A percentile compares a stretch with the other conserved stretches of the same genome.
Conservation (phyloP, 2,888 invertebrate genomes). For the Ametastegia equiseti region DNA sequence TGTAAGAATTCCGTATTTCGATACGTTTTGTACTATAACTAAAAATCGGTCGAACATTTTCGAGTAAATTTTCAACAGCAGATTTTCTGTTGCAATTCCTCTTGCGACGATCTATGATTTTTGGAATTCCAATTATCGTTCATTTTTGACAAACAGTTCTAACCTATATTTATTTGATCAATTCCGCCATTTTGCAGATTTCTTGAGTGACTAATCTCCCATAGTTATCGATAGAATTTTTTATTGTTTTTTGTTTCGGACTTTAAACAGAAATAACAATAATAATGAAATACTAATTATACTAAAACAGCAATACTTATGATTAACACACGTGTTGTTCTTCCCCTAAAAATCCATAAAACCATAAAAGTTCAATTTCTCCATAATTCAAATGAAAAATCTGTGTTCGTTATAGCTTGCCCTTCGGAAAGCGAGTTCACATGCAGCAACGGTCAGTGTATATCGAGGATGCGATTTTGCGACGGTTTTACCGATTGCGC, state of each 20-base stretch:
- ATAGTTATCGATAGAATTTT: too few species aligned
- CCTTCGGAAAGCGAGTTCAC: conserved; percentile 78
- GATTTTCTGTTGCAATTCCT: neutral
- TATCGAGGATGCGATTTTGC: conserved; percentile 80
- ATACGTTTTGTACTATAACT: neutral
- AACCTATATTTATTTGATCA: neutral
- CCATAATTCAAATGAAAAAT: conserved; percentile 77
- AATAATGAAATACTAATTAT: neutral
- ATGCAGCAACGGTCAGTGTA: conserved; percentile 82
- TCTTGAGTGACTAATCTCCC: too few species aligned
- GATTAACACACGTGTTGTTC: too few species aligned
- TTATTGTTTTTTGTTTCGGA: too few species aligned
- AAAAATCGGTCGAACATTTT: neutral
- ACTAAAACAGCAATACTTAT: too few species aligned
- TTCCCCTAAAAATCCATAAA: too few species aligned
- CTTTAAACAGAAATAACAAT: neutral
- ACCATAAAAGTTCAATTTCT: conserved; percentile 51
- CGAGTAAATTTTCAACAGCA: neutral
- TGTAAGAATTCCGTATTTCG: neutral
- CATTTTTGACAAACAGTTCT: neutral
- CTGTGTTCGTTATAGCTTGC: conserved; percentile 76
- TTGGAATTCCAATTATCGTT: neutral
- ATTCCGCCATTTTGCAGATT: neutral
- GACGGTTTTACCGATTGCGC: conserved; percentile 83
- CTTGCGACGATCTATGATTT: neutral